Evolutionary conservation across 2,797 vertebrate genomes (phyloP), one percentile per base, ranked within the genome.

Genomic region (Anomalospiza imberbis): DNA sequence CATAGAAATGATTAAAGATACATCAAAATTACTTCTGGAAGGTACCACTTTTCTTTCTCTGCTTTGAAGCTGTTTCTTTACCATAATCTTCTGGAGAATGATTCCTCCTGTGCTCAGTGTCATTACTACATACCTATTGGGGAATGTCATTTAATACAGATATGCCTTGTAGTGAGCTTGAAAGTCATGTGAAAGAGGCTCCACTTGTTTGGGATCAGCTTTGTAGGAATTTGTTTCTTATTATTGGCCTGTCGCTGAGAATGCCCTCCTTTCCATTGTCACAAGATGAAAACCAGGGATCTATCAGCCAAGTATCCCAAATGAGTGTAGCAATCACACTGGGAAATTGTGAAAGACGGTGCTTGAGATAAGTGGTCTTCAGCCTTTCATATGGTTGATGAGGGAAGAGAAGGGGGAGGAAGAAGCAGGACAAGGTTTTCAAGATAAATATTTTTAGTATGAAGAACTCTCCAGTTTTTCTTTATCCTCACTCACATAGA

Each of bases 11-110:
- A 96, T 97, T 96, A 96, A 96, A 96, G 94, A 94, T 96, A 94
- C 92, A 96, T 96, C 89, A 96, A 96, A 96, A 95, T 95, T 96
- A 50, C 61, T 95, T 92, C 89, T 94, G 66, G 94, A 96, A 93
- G 92, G 79, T 90, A 71, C 48, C 4, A 24, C 82, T 93, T 93
- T 91, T 90, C 88, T 73, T 84, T 88, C 67, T 88, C 62, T 82
- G 60, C 91, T 97, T 96, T 96, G 88, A 97, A 96, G 94, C 55
- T 67, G 4, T 86, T 95, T 91, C 80, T 91, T 95, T 93, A 63
- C 55, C 44, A 67, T 73, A 70, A 81, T 44, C 22, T 93, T 93
- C 79, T 85, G 74, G 89, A 94, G 82, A 80, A 80, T 92, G 89
- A 91, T 80, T 81, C 85, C 77, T 94, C 83, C 88, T 91, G 74